These are phyloP conservation scores for Drosophila sulfurigaster DNA, from an alignment of 1,140 invertebrate genomes.

Conservation along the genomic window DNA sequence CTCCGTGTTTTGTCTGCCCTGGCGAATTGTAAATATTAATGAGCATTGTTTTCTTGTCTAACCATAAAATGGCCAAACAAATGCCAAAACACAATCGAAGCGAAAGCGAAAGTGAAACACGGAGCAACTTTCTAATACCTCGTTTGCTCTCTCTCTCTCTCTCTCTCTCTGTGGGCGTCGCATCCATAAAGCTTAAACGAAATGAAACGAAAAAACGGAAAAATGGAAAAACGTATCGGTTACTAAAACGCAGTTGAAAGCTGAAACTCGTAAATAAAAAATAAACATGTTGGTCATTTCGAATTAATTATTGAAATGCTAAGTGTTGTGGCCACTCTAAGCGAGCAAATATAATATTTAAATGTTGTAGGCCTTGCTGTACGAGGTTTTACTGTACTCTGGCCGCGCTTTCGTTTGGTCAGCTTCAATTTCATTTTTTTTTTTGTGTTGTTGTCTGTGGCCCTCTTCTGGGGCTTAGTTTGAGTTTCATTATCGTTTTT, in stretches of 20 bases:
- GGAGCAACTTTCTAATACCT: background rate
- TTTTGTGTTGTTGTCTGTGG: too few species aligned
- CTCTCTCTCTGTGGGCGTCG: background rate
- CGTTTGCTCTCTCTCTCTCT: too few species aligned
- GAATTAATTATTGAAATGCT: background rate
- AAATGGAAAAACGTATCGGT: background rate
- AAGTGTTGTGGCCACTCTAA: background rate
- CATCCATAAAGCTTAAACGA: background rate
- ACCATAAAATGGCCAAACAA: conserved; percentile 11
- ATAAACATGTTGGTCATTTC: background rate
- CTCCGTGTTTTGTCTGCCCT: conserved; percentile 9
- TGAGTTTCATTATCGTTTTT: conserved; percentile 42
- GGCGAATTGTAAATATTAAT: conserved; percentile 43
- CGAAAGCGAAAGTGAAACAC: background rate
- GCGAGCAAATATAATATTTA: too few species aligned
- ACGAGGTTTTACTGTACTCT: conserved; percentile 14
- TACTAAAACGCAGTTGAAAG: background rate
- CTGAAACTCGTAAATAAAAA: background rate
- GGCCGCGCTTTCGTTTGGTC: conserved; percentile 46
- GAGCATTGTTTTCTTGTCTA: conserved; percentile 11
- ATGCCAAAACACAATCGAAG: background rate
- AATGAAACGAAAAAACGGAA: background rate
- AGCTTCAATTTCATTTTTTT: conserved; percentile 31
- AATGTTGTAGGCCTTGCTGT: too few species aligned
- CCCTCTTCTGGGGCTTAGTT: conserved; percentile 35